Conservation (phyloP, 2,797 vertebrate genomes). For the Anableps anableps region DNA sequence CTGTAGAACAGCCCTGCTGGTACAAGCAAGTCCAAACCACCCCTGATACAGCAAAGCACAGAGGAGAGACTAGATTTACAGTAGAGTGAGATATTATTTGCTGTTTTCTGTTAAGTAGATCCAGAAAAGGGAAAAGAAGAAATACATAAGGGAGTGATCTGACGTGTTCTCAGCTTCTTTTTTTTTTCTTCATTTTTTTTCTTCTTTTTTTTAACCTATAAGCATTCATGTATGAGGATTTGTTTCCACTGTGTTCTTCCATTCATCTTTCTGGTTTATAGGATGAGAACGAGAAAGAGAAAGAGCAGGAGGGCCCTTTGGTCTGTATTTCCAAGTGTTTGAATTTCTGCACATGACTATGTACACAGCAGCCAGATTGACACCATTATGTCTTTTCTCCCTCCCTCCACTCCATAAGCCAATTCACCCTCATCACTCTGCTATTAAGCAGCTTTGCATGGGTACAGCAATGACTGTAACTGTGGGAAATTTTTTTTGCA, state of each 20-base stretch:
- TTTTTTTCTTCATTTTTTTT: too few species aligned
- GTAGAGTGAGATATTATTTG: conserved; percentile 11
- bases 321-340: conserved; percentile 16
- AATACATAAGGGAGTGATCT: not conserved
- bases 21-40: conserved; percentile 40
- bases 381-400: conserved; percentile 68
- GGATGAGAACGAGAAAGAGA: not conserved
- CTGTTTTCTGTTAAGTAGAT: conserved; percentile 13
- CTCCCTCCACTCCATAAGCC: conserved; percentile 63
- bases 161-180: not conserved
- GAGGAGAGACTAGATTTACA: conserved; percentile 5
- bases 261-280: conserved; percentile 16
- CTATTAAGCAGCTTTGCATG: conserved; percentile 69
- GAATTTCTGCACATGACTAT: conserved; percentile 16
- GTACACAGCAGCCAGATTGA: conserved; percentile 49
- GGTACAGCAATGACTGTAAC: conserved; percentile 27
- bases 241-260: conserved; percentile 12
- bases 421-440: conserved; percentile 65
- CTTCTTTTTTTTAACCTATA: not conserved
- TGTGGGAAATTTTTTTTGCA: conserved; percentile 12
- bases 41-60: conserved; percentile 12
- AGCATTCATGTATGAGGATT: not conserved
- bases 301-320: not conserved
- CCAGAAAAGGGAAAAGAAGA: not conserved
- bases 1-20: conserved; percentile 47